Evolutionary conservation across 2,797 vertebrate species (phyloP), one percentile per base, ranked within the genome.

Genomic region (Ctenopoma kingsleyae): DNA sequence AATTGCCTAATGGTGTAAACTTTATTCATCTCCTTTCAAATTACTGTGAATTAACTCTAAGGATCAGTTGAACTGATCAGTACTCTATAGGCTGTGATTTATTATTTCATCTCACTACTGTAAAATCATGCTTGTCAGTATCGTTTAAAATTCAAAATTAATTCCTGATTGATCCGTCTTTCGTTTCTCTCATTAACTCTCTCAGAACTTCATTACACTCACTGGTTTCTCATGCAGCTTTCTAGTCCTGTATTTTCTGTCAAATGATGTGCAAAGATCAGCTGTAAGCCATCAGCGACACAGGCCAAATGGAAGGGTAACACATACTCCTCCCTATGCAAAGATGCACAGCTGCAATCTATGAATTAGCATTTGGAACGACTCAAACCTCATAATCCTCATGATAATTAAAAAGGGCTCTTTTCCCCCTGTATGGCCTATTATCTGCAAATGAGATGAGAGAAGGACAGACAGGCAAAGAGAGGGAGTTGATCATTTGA

Each of bases 191-290:
- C 66, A 52, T 65, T 81, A 78, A 44, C 72, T 20, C 38, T 69
- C 76, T 77, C 67, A 58, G 78, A 71, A 71, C 59, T 62, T 81
- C 68, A 82, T 88, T 74, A 78, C 6, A 23, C 62, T 76, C 58
- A 17, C 62, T 44, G 61, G 48, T 88, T 64, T 81, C 69, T 71
- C 70, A 66, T 56, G 67, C 67, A 35, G 78, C 59, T 53, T 71
- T 72, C 43, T 69, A 13, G 68, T 19, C 81, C 76, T 71, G 81
- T 81, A 84, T 90, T 88, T 80, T n/a, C 72, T 15, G 57, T 88
- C 71, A 91, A 90, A 91, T 91, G 86, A 89, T 78, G 87, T 89
- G 82, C 82, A 87, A 69, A 81, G 85, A 92, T 91, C 88, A 88
- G 82, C 87, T 89, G 86, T 84, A 75, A 87, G 83, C 87, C 85